These are phyloP conservation scores for Pluvianellus socialis DNA, from an alignment of 2,113 vertebrate species.

Conservation along the genomic window DNA sequence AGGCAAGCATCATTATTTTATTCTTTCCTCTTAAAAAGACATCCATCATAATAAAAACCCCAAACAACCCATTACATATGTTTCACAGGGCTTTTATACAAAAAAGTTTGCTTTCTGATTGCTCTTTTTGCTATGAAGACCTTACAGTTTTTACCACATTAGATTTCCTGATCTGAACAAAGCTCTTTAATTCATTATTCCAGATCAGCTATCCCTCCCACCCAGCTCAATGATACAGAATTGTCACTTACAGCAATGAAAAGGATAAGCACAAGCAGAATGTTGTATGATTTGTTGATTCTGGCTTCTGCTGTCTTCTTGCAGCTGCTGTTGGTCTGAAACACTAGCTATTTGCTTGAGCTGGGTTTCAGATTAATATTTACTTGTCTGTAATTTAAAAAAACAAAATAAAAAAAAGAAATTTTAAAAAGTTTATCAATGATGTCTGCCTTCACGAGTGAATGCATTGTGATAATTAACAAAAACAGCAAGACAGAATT, in stretches of 20 bases:
- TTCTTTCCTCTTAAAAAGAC: not conserved
- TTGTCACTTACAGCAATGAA: not conserved
- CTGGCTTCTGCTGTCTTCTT: not conserved
- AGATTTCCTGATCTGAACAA: conserved; percentile 13
- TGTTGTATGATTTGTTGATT: not conserved
- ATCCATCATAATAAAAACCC: not conserved
- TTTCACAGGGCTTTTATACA: not conserved
- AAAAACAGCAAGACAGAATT: not conserved
- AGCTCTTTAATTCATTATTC: not conserved
- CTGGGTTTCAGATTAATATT: not conserved
- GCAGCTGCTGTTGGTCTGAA: conserved; percentile 1
- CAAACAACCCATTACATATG: not conserved
- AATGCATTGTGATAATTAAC: not conserved
- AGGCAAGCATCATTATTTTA: not conserved
- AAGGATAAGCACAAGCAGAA: not conserved
- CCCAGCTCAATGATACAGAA: not conserved
- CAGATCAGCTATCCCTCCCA: not conserved
- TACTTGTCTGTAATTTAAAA: not conserved
- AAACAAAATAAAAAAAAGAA: not conserved
- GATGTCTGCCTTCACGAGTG: not conserved
- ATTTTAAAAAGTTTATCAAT: not conserved
- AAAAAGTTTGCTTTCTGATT: not conserved
- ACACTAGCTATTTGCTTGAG: not conserved
- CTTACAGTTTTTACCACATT: not conserved
- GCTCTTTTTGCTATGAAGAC: not conserved